Evolutionary conservation across 2,888 invertebrate species (phyloP), one percentile per base, ranked within the genome.

Genomic region (Phortica okadai): DNA sequence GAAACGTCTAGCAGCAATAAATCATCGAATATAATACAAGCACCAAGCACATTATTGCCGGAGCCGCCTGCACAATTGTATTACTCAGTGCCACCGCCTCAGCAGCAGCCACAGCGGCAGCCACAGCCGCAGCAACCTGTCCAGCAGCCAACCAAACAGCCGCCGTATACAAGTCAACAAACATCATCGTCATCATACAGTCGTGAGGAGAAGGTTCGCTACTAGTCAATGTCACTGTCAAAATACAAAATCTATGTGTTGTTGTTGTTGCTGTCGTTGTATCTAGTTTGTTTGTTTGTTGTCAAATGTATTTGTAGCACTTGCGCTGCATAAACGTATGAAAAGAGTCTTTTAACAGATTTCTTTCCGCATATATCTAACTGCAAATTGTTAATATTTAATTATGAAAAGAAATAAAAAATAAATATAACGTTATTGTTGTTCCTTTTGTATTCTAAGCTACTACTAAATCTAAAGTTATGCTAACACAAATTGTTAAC

Each of bases 191-290:
- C 79, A 7, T 80, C 76, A 78, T 89, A 84, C 78, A 86, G 84
- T 74, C 87, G 87, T 78, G 89, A 90, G 83, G 88, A 90, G 84
- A 91, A 91, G 91, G 91, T 91, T 91, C 89, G 70, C 59, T 54
- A 76, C 69, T 69, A 78, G 44, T 75, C 72, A 74, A 8, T 62
- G 62, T 62, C 21, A 21, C 21, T 62, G 25, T 62, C 62, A 62
- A 50, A 50, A 50, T 69, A 74, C 73, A 74, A 78, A 74, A 77
- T 78, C 76, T 82, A 56, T 77, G 76, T 74, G 50, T 70, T 64
- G 75, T 77, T 77, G 74, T 79, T 81, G 59, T 77, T 67, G 58
- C 82, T 62, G 33, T 59, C 73, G 64, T 81, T 67, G 44, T 59
- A 72, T 64, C 56, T 16, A 56, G 56, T 56, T 16, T 56, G n/a